phyloP scores from a whole-genome alignment of 2,797 vertebrate species.

The Decapterus maruadsi region DNA sequence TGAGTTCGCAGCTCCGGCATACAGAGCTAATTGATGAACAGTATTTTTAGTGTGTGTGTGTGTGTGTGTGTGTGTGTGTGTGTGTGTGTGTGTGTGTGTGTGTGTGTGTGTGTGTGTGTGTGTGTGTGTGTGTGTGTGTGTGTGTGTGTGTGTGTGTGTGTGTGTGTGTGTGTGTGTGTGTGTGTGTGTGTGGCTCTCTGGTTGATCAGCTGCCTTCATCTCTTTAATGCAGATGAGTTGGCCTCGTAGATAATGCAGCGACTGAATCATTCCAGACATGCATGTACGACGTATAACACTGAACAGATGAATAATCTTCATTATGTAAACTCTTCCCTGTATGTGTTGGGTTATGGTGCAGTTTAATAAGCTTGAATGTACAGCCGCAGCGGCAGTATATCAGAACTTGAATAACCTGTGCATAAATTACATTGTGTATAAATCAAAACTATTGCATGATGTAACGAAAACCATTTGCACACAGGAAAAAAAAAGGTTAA shows the following conservation, averaged over 20 bases:
- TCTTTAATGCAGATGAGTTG: constrained; percentile 26
- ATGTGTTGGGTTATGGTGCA: background rate
- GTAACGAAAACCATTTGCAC: background rate
- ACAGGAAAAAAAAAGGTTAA: background rate
- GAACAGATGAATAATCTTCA: background rate
- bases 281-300: background rate
- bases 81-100: background rate
- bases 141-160: constrained; percentile 12
- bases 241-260: constrained; percentile 8
- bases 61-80: too few species aligned
- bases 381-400: background rate
- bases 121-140: background rate
- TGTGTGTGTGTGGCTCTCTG: constrained; percentile 1
- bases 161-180: constrained; percentile 15
- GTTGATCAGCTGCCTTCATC: constrained; percentile 30
- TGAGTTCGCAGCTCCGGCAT: constrained; percentile 23
- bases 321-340: background rate
- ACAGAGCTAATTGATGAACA: constrained; percentile 38
- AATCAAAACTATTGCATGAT: background rate
- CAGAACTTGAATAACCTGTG: background rate
- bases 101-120: background rate
- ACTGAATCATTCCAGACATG: constrained; percentile 6
- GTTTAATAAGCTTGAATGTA: background rate
- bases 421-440: too few species aligned
- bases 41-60: constrained; percentile 11